Evolutionary conservation across 1,140 invertebrate species (phyloP), one percentile per base, ranked within the genome.

Genomic region (Drosophila prosaltans): DNA sequence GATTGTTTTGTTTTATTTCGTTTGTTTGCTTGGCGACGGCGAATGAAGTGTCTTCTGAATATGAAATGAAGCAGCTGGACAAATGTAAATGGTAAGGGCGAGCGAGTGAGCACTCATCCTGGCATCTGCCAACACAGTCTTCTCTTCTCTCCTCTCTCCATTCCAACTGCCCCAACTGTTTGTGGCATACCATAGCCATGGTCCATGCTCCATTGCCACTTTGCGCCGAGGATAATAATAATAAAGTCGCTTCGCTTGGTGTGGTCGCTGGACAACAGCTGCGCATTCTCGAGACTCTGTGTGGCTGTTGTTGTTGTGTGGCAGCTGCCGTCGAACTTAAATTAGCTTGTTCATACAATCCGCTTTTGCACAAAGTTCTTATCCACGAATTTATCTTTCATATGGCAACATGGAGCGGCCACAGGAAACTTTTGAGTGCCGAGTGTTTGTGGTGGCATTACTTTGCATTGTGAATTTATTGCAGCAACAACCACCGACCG

Each of bases 371-470:
- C 60, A 89, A 89, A 89, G 71, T 89, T 89, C 85, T 89, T 89
- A 89, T 89, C 84, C 79, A 81, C 69, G 85, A 78, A 90, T 89
- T 90, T 81, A 89, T 89, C 84, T 89, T 89, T 90, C 85, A 89
- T 89, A 84, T 81, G 84, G 85, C 81, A 66, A 74, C 67, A 26
- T 8, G 16, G 43, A 48, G 79, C 79, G 84, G 78, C 81, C 64
- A 74, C 63, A 80, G 68, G 64, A 74, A 88, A 88, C 72, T 76
- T 88, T 79, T 78, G 65, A 70, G 70, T 76, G 60, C 11, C 60
- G 51, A 51, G 66, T 67, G 79, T 71, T 71, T 68, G 81, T 58
- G 74, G 74, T 70, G 70, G 83, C 79, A 72, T 81, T 74, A 71
- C 72, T 71, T 65, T 68, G 74, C 74, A 78, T 82, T 76, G 65